Base-by-base conservation (phyloP, 2,113 vertebrate species). In the Dromiciops gliroides region DNA sequence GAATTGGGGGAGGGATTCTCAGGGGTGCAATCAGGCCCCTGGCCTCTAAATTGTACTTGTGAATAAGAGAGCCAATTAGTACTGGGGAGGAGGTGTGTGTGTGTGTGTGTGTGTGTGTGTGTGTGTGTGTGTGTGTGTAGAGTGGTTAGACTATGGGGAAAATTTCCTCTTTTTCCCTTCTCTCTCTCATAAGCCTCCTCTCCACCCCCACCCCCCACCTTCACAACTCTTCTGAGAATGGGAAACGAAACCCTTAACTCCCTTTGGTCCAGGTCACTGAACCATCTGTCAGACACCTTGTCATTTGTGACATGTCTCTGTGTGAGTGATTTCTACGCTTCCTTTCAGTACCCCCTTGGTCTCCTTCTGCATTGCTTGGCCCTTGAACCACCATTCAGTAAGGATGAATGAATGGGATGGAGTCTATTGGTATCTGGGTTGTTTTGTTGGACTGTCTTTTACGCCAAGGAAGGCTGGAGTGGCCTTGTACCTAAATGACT, bases 1-100 rank as follows among this genome's bases (percentile, higher is more conserved):
- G 92, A 96, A 44, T 56, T 90, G 90, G 67, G 92, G 10, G 23
- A 91, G 25, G 3, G 37, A n/a, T n/a, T 44, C 56, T 92, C 67
- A 44, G 16, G n/a, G 67, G 67, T 7, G n/a, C n/a, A 83, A 44
- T 83, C 19, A 51, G 51, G 49, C 6, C 75, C n/a, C 49, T 89
- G 37, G n/a, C n/a, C 67, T 83, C n/a, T 83, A 83, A 83, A 6
- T 19, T 22, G 19, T 26, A 93, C 75, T 92, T 56, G 3, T 51
- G 51, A 94, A 37, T 14, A 47, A 9, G 91, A 50, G 91, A 93
- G n/a, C 48, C 67, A 89, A 14, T 91, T 83, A 37, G 44, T 25
- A 31, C 51, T 8, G 60, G 31, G 60, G 1, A 90, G 28, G 28
- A 51, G 28, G 31, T 88, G 50, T 11, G 24, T 0, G 50, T 24